Evolutionary conservation across 2,797 vertebrate species (phyloP).

Genomic region (Schizopygopsis malacanthus): DNA sequence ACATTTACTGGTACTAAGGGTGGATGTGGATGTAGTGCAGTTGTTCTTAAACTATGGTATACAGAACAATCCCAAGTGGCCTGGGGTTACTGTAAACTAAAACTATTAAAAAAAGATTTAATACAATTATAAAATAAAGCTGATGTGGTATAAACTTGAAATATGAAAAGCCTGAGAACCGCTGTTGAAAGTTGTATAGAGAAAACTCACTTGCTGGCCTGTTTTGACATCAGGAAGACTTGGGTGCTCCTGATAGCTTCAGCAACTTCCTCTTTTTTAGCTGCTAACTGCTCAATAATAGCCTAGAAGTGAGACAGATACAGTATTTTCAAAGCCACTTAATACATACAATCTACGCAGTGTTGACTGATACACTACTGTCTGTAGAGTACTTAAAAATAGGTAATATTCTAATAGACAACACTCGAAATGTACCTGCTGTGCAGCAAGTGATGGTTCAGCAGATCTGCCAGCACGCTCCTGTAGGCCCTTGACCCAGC

Average conservation of each 20-base stretch:
- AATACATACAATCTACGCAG: neutral
- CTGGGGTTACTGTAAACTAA: neutral
- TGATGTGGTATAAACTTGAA: neutral
- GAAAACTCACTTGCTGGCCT: conserved; percentile 91
- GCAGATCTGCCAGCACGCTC: conserved; percentile 77
- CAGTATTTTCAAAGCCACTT: conserved; percentile 11
- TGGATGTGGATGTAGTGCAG: neutral
- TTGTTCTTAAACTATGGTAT: neutral
- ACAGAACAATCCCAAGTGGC: neutral
- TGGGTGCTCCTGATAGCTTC: conserved; percentile 92
- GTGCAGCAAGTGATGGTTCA: conserved; percentile 88
- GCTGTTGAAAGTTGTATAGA: neutral
- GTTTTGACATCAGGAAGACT: conserved; percentile 92
- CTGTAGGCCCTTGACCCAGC: conserved; percentile 87
- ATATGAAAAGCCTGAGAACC: neutral
- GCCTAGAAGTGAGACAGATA: conserved; percentile 73
- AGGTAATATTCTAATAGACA: neutral
- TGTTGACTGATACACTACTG: neutral
- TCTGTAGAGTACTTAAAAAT: neutral
- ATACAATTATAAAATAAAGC: neutral
- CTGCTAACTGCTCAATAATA: conserved; percentile 86
- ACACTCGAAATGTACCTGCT: conserved; percentile 82
- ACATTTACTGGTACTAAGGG: neutral
- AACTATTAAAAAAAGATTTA: neutral
- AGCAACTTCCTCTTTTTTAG: conserved; percentile 89